These are phyloP conservation scores for Crambe crambe DNA, from an alignment of 37 sponge, comb jelly and placozoan species.

Conservation along the genomic window DNA sequence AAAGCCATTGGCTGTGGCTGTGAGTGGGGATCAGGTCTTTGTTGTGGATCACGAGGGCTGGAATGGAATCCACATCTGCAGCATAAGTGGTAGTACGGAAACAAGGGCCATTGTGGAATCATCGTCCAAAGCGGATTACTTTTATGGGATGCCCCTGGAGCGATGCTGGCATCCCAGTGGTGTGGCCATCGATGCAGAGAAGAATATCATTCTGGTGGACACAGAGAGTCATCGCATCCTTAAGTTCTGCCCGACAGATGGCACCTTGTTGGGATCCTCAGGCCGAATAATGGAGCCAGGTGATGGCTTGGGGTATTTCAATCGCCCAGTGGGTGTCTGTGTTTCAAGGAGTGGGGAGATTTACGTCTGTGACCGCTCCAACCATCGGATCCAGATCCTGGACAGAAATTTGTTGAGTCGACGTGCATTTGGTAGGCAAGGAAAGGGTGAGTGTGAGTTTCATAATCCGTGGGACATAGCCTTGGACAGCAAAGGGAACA, in stretches of 20 bases:
- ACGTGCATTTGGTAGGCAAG: conserved; percentile 5
- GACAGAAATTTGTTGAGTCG: neutral
- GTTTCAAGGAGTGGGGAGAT: conserved; percentile 19
- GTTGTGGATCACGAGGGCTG: conserved; percentile 20
- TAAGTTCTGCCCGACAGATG: conserved; percentile 9
- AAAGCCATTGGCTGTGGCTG: conserved; percentile 8
- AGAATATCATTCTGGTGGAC: conserved; percentile 7
- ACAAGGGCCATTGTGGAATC: neutral
- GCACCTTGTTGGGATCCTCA: neutral
- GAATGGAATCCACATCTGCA: conserved; percentile 14
- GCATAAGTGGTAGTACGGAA: neutral
- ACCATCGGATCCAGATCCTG: conserved; percentile 52
- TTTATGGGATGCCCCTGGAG: neutral
- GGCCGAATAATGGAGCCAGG: neutral
- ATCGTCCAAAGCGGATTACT: neutral
- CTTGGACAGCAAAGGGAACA: conserved; percentile 31
- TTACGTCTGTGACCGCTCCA: conserved; percentile 54
- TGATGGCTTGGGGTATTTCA: conserved; percentile 23
- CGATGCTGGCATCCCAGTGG: conserved; percentile 6
- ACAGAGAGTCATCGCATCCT: conserved; percentile 4
- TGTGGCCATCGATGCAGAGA: neutral
- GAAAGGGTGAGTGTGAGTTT: conserved; percentile 11
- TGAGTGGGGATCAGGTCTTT: neutral
- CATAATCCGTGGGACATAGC: conserved; percentile 34
- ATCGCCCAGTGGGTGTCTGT: conserved; percentile 49